A percentile compares a stretch with the other conserved stretches of the same genome.
phyloP scores from a whole-genome alignment of 2,888 invertebrate species.

The Drosophila ustulata region DNA sequence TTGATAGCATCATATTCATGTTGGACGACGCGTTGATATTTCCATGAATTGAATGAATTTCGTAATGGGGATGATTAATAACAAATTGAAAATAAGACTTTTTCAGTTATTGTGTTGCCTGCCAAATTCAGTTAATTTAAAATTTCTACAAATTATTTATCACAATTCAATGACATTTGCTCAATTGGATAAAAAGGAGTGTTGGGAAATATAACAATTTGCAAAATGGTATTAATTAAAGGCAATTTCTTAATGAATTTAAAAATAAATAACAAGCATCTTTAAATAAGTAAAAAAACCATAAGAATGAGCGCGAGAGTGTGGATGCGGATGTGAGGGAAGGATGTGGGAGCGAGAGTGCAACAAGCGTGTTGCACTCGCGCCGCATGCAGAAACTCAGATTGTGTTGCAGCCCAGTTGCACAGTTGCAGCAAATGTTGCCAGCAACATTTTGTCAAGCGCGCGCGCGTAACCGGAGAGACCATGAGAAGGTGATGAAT shows the following conservation, averaged over 20 bases:
- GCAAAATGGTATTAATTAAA: conserved; percentile 11
- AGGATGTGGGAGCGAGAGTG: background rate
- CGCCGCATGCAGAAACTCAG: conserved; percentile 22
- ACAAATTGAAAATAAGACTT: conserved; percentile 2
- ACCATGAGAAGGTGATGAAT: conserved; percentile 5
- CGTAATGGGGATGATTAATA: conserved; percentile 2
- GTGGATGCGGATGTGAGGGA: background rate
- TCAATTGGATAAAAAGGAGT: conserved; percentile 4
- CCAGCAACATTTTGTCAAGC: conserved; percentile 66
- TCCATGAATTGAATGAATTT: background rate
- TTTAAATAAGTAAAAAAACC: conserved; percentile 56
- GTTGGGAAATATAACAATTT: conserved; percentile 16
- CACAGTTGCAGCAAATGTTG: conserved; percentile 58
- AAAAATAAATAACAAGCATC: conserved; percentile 72
- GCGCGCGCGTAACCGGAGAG: conserved; percentile 1
- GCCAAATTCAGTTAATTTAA: conserved; percentile 27
- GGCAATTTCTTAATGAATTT: conserved; percentile 42
- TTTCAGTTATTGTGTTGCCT: conserved; percentile 16
- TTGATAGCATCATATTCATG: conserved; percentile 58
- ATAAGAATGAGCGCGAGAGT: conserved; percentile 15
- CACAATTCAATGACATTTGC: conserved; percentile 49
- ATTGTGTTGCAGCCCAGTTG: conserved; percentile 7
- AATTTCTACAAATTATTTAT: conserved; percentile 58
- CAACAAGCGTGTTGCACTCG: background rate
- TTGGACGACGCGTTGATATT: conserved; percentile 70